Percentiles rank a stretch among this genome's conserved stretches.
Conservation (phyloP, 2,888 invertebrate species). For the Zelleria hepariella region DNA sequence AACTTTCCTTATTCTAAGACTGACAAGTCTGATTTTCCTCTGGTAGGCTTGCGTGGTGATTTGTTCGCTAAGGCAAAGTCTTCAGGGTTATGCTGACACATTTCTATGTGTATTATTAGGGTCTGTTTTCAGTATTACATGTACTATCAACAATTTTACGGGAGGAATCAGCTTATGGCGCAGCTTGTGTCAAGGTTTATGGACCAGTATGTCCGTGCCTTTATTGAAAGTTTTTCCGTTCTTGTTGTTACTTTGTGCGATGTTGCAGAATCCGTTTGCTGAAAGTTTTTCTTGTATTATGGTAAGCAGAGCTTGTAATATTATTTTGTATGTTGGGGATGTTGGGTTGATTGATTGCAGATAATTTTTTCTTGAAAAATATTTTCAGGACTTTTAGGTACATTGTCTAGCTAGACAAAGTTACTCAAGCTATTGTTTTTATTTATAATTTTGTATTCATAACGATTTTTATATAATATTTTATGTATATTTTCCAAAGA, state of each 20-base stretch:
- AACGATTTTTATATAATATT: too few relatives aligned
- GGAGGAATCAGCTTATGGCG: conserved; percentile 13
- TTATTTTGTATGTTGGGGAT: not conserved
- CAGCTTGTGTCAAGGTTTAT: conserved; percentile 22
- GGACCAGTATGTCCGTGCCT: conserved; percentile 19
- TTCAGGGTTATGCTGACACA: conserved; percentile 36
- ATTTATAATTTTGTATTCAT: too few relatives aligned
- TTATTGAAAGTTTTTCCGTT: conserved; percentile 27
- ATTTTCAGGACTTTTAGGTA: too few relatives aligned
- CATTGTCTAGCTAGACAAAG: too few relatives aligned
- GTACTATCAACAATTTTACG: conserved; percentile 25
- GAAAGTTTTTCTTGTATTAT: not conserved
- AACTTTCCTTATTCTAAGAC: not conserved
- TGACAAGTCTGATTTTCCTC: conserved; percentile 18
- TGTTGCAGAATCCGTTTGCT: not conserved
- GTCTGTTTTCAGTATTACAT: conserved; percentile 32
- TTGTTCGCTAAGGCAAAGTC: not conserved
- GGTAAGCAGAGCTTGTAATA: not conserved
- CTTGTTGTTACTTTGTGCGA: not conserved
- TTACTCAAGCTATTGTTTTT: too few relatives aligned
- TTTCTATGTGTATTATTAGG: conserved; percentile 29
- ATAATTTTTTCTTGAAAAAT: too few relatives aligned
- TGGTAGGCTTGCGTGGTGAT: conserved; percentile 9
- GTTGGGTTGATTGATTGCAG: not conserved
- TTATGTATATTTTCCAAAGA: too few relatives aligned